Conservation (phyloP, 1,140 invertebrate genomes). For the Penaeus indicus region DNA sequence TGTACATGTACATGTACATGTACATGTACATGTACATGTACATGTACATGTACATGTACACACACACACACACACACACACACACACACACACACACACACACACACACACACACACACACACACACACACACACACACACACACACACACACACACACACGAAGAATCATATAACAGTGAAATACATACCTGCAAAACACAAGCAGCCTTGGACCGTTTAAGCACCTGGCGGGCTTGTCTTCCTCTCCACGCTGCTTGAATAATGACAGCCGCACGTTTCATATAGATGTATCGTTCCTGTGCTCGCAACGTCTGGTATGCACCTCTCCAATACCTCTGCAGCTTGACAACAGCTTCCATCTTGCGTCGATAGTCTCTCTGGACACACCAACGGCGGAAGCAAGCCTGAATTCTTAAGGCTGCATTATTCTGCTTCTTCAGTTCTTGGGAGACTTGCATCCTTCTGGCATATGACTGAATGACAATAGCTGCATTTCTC, state of each 20-base stretch:
- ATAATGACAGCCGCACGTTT: constrained; percentile 55
- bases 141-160: no score
- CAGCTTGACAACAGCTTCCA: constrained; percentile 44
- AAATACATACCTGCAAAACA: constrained; percentile 57
- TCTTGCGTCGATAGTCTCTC: constrained; percentile 32
- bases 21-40: no score
- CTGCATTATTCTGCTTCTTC: neutral
- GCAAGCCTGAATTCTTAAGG: constrained; percentile 17
- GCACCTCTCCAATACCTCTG: constrained; percentile 63
- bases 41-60: no score
- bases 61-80: no score
- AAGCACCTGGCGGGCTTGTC: constrained; percentile 17
- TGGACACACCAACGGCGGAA: constrained; percentile 15
- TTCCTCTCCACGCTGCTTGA: constrained; percentile 55
- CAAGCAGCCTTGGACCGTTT: constrained; percentile 44
- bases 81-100: no score
- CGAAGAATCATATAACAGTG: no score
- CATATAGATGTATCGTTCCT: constrained; percentile 62
- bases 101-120: no score
- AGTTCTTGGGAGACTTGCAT: constrained; percentile 8
- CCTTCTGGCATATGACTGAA: constrained; percentile 34
- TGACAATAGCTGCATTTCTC: neutral
- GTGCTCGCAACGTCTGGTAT: constrained; percentile 38
- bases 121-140: no score
- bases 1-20: no score